These are phyloP conservation scores for Wasmannia auropunctata DNA, from an alignment of 1,140 invertebrate genomes.

Conservation along the genomic window DNA sequence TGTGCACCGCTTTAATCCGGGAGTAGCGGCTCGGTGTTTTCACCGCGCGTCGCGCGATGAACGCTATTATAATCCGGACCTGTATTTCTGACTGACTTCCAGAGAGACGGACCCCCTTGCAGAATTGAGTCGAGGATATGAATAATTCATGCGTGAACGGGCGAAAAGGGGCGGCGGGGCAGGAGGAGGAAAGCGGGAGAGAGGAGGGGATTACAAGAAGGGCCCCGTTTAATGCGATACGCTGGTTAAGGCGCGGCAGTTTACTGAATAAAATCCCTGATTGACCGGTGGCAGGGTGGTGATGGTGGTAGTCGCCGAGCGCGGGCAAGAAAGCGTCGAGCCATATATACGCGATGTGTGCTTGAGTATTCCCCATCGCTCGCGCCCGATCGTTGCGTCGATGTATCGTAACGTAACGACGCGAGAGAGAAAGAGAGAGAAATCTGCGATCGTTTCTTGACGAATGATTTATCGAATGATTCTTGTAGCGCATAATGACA, in stretches of 20 bases:
- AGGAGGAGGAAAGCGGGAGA: not conserved
- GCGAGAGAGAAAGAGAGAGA: too few relatives aligned
- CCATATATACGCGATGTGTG: conserved; percentile 67
- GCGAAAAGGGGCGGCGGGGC: conserved; percentile 29
- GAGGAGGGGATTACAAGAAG: conserved; percentile 66
- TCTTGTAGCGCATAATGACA: conserved; percentile 35
- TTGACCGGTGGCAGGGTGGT: conserved; percentile 79
- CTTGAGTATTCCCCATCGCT: conserved; percentile 13
- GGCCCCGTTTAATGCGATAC: conserved; percentile 81
- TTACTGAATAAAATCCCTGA: conserved; percentile 82
- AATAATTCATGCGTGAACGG: conserved; percentile 79
- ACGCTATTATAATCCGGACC: conserved; percentile 79
- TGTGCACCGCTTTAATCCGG: conserved; percentile 50
- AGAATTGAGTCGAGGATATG: conserved; percentile 80
- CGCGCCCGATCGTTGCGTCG: not conserved
- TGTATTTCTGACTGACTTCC: conserved; percentile 80
- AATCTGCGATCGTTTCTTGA: conserved; percentile 17
- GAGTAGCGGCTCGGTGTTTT: conserved; percentile 66
- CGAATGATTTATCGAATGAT: conserved; percentile 50
- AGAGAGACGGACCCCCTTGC: conserved; percentile 78
- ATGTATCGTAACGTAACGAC: not conserved
- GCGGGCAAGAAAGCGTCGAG: conserved; percentile 76
- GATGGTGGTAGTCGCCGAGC: conserved; percentile 67
- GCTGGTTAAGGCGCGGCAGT: conserved; percentile 79
- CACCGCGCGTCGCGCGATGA: conserved; percentile 61